Evolutionary conservation across 2,888 invertebrate genomes (phyloP), one percentile per base, ranked within the genome.

Genomic region (Lasioglossum malachurum): DNA sequence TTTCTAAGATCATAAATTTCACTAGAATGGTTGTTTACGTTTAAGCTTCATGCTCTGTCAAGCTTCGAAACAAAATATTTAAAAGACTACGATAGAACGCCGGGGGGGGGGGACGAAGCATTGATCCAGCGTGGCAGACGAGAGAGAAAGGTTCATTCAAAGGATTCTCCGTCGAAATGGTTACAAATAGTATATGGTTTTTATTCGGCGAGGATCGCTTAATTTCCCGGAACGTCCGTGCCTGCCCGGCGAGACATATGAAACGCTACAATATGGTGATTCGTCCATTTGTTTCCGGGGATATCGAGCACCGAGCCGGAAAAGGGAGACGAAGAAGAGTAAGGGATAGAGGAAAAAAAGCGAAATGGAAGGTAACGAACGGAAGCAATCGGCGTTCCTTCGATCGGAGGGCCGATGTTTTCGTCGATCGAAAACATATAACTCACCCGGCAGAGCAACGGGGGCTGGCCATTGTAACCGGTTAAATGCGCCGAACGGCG

Each of bases 351-450:
- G 35, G 1, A 27, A 38, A 49, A 41, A 74, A 44, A n/a, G 49
- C 27, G 53, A 46, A 49, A 73, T 53, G 41, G 49, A 53, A 81
- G 67, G 74, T 78, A 78, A 81, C 69, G 73, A 69, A 74, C 73
- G 71, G 74, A 75, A 75, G 75, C 75, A 64, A 80, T 84, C 46
- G 57, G 23, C 44, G 74, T 60, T 71, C 78, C 82, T 79, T 85
- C 75, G 78, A 72, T 72, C 71, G 27, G 69, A 16, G 8, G 16
- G 64, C 4, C 60, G 49, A n/a, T 35, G 64, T 78, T 46, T 79
- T 78, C 78, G 82, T 75, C 87, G 86, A 87, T 90, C 83, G 87
- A 87, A 89, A 87, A 82, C 84, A 80, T 75, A 78, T 84, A 86
- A 90, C 78, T 90, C 90, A 85, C 75, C 75, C 57, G 46, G 64